These are phyloP conservation scores for Ellobium chinense DNA, from an alignment of 2,888 invertebrate species.

Conservation along the genomic window DNA sequence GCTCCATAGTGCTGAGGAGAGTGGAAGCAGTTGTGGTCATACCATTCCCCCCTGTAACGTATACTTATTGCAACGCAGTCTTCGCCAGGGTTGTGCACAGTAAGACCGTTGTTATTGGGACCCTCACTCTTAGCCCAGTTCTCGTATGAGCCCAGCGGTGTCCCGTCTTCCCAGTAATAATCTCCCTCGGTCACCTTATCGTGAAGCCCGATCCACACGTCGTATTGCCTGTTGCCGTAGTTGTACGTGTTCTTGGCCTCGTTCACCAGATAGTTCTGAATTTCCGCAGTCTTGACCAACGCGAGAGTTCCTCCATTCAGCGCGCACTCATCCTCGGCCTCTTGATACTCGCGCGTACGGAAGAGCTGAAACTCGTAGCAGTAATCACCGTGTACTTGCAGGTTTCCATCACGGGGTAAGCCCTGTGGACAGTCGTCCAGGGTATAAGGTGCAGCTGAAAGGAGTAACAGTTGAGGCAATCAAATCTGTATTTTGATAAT, in stretches of 20 bases:
- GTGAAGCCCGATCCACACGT: conserved; percentile 35
- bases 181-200: conserved; percentile 14
- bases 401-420: neutral
- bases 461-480: too few relatives aligned
- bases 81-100: neutral
- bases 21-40: neutral
- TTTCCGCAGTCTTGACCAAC: neutral
- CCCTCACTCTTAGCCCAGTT: conserved; percentile 20
- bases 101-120: neutral
- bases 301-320: neutral
- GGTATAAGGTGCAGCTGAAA: neutral
- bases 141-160: conserved; percentile 5
- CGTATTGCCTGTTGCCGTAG: neutral
- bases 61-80: conserved; percentile 5
- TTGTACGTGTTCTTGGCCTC: neutral
- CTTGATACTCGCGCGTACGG: neutral
- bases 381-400: neutral
- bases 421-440: neutral
- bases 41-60: neutral
- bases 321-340: neutral
- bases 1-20: too few relatives aligned
- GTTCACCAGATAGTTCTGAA: neutral
- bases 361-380: neutral
- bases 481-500: too few relatives aligned
- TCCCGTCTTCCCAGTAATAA: conserved; percentile 31